Evolutionary conservation across 2,888 invertebrate genomes (phyloP), one percentile per base, ranked within the genome.

Genomic region (Rutpela maculata): DNA sequence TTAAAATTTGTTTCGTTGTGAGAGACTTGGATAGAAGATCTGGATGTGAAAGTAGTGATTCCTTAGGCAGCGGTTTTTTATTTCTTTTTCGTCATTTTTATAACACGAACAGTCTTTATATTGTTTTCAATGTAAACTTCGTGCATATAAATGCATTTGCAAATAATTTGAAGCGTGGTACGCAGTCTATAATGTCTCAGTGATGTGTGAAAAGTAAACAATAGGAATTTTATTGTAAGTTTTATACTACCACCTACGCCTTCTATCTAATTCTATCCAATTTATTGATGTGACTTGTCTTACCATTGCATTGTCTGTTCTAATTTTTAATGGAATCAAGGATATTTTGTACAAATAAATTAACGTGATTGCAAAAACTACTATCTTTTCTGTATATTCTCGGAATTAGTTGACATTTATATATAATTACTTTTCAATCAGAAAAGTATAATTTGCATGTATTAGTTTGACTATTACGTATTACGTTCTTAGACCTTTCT

Each of bases 401-500:
- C 60, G 26, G 43, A 60, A 43, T 43, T 26, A 60, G 59, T 43
- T 60, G 70, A 43, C 38, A 60, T 70, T 70, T 59, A 17, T 60
- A 70, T 18, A 18, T 18, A 57, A 59, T 69, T 18, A 17, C 11
- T 69, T 57, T 57, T 69, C 59, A 69, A 60, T 60, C 43, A 18
- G 43, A 60, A 59, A 43, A 50, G 43, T 22, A 22, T 70, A 70
- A 70, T 70, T 70, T 70, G 60, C 70, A 70, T 70, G 60, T n/a
- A 60, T 70, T 60, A 70, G 22, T 38, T 70, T 18, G n/a, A 57
- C 60, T 31, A 15, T 60, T 43, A 59, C 59, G 18, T 65, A 38
- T 38, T 18, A 19, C 56, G 11, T 59, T 59, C 57, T 60, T 19
- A 60, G 59, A 15, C 60, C 70, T 70, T 70, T 70, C 70, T 70